Base-by-base conservation (phyloP, 2,113 vertebrate species). In the Sterrhoptilus dennistouni region DNA sequence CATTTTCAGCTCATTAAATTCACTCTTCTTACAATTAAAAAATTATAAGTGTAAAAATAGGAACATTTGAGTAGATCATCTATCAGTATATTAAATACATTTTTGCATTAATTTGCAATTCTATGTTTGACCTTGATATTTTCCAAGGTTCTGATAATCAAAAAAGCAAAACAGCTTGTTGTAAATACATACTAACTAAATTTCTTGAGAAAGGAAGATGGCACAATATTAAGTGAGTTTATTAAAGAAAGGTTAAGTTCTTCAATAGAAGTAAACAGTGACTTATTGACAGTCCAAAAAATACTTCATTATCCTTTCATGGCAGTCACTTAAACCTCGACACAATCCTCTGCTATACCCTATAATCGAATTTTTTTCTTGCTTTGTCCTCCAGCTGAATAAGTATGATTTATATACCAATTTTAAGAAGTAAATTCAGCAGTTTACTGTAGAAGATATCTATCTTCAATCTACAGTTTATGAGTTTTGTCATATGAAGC, bases 81-180 rank as follows among this genome's bases (percentile, higher is more conserved):
- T 89, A 92, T 75, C 81, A 60, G 76, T 96, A 84, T 89, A 90
- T 89, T 94, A 95, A 91, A 75, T 29, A 29, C 7, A 82, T 79
- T 87, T 95, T 89, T 93, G 89, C 93, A 95, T 93, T 91, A 74
- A 95, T 97, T 96, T 97, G 83, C 81, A 96, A 87, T 78, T 96
- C 87, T 95, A 35, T 94, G 85, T 94, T 91, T 94, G 93, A 94
- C 93, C 87, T 95, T 95, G 89, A 57, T 95, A 79, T 95, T 91
- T 96, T 84, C 69, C 81, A 92, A 95, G 91, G 83, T 95, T 89
- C 66, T 95, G 94, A 93, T 80, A 97, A 95, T 88, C 87, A 91
- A 63, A 95, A 93, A 31, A 77, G 70, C 42, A 50, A 76, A 93
- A 60, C 68, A 91, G 45, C 59, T 76, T 87, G 84, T 65, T 91